Base-by-base conservation (phyloP, 2,888 invertebrate genomes). In the Pharmacophagus antenor region DNA sequence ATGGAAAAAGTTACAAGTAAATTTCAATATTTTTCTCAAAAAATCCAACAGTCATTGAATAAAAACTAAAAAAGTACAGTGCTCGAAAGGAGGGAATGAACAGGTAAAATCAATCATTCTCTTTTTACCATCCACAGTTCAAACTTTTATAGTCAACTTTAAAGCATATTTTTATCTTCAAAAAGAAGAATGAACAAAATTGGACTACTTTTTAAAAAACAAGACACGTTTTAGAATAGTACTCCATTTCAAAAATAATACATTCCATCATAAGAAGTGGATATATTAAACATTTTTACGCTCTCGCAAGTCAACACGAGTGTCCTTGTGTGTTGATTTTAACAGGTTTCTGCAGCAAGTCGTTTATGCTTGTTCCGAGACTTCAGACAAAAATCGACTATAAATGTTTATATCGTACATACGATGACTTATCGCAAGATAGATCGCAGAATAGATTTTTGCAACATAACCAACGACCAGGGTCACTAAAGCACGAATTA, bases 241-340 rank as follows among this genome's bases (percentile, higher is more conserved):
- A n/a, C n/a, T n/a, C 15, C 37, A 37, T n/a, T 37, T 37, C n/a
- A 37, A 47, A 56, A 15, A 37, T 37, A 37, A 37, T n/a, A 37
- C 37, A 15, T 37, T 7, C 27, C 7, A 1, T 15, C 37, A 37
- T n/a, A 37, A 15, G n/a, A 37, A 37, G n/a, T 4, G 37, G n/a
- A 37, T n/a, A 37, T n/a, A 61, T 58, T 65, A 65, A 63, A 64
- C 63, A 65, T 20, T 57, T 63, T 64, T 56, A 63, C 66, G 63
- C 62, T 66, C 62, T 59, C 65, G 63, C 65, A 64, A 67, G 67
- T 69, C 69, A 65, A 68, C 65, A 63, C 61, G 55, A 65, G 55
- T 70, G 76, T 75, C 77, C 79, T 80, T 80, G 78, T 63, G 61
- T 66, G 63, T 63, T 72, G 63, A 70, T 66, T 73, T 74, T 67